Conservation (phyloP, 2,888 invertebrate genomes). For the Conus canariensis region DNA sequence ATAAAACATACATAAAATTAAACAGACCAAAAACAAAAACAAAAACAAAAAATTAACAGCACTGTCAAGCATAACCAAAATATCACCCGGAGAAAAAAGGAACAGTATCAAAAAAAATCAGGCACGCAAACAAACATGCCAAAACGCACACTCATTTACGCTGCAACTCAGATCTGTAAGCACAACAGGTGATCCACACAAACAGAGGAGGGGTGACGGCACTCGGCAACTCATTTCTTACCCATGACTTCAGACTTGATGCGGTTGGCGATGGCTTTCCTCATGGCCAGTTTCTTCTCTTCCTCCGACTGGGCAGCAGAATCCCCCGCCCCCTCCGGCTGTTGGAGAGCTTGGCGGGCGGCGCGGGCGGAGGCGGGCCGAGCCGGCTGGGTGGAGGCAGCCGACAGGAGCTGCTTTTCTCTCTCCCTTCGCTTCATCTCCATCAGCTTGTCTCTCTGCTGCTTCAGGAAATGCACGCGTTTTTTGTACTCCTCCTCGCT, state of each 20-base stretch:
- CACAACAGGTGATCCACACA: too few relatives aligned
- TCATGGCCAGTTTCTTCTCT: slow-evolving; percentile 86
- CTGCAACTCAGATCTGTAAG: too few relatives aligned
- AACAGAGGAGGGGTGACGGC: too few relatives aligned
- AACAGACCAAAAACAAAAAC: too few relatives aligned
- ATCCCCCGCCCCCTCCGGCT: slow-evolving; percentile 39
- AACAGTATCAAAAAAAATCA: too few relatives aligned
- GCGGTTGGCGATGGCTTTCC: slow-evolving; percentile 90
- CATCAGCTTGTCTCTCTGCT: slow-evolving; percentile 93
- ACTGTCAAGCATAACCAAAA: too few relatives aligned
- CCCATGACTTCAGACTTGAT: slow-evolving; percentile 92
- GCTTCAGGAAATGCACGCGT: slow-evolving; percentile 90
- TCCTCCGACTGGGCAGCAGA: slow-evolving; percentile 64
- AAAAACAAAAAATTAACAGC: too few relatives aligned
- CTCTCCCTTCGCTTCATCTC: slow-evolving; percentile 93
- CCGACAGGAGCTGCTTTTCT: slow-evolving; percentile 86
- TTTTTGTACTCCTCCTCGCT: slow-evolving; percentile 73
- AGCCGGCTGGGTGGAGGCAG: slow-evolving; percentile 80
- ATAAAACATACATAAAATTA: too few relatives aligned
- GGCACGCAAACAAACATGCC: too few relatives aligned
- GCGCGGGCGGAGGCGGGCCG: slow-evolving; percentile 88
- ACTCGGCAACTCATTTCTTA: slow-evolving; percentile 66
- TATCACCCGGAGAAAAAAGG: too few relatives aligned
- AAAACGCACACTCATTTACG: too few relatives aligned
- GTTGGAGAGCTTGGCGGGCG: slow-evolving; percentile 84